Evolutionary conservation across 2,113 vertebrate genomes (phyloP).

Genomic region (Hippoglossus stenolepis): DNA sequence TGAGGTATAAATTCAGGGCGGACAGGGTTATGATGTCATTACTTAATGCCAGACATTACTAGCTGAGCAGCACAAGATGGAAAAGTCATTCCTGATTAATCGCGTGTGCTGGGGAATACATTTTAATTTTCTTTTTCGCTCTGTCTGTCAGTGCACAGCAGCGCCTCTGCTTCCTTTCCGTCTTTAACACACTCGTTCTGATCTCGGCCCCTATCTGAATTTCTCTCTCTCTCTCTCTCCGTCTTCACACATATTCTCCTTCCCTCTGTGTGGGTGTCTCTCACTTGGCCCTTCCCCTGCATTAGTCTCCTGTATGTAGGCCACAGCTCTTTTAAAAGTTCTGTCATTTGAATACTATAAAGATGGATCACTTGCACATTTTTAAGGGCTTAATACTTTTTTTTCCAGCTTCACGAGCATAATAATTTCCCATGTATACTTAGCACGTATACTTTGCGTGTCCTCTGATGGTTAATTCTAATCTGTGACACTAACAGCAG

Average conservation of each 20-base stretch:
- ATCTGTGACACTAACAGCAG: background rate
- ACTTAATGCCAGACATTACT: constrained; percentile 78
- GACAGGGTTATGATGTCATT: constrained; percentile 80
- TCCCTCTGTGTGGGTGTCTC: constrained; percentile 21
- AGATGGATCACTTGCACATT: constrained; percentile 49
- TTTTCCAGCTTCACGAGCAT: constrained; percentile 20
- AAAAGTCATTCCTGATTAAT: constrained; percentile 80
- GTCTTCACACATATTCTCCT: constrained; percentile 50
- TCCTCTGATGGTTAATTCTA: constrained; percentile 9
- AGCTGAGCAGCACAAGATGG: constrained; percentile 76
- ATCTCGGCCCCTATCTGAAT: constrained; percentile 36
- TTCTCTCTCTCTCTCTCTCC: constrained; percentile 5
- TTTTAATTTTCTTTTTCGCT: constrained; percentile 72
- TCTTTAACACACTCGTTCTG: constrained; percentile 56
- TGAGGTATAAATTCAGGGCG: constrained; percentile 65
- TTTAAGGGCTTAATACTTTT: constrained; percentile 20
- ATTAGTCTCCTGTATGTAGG: constrained; percentile 67
- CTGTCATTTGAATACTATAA: constrained; percentile 62
- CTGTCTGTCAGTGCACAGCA: background rate
- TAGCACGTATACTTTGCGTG: constrained; percentile 14
- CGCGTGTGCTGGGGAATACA: constrained; percentile 66
- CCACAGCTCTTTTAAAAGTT: constrained; percentile 68
- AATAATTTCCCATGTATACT: constrained; percentile 32
- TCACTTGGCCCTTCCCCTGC: constrained; percentile 47
- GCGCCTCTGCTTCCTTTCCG: constrained; percentile 39